Evolutionary conservation across 2,797 vertebrate genomes (phyloP).

Genomic region (Graptemys geographica): DNA sequence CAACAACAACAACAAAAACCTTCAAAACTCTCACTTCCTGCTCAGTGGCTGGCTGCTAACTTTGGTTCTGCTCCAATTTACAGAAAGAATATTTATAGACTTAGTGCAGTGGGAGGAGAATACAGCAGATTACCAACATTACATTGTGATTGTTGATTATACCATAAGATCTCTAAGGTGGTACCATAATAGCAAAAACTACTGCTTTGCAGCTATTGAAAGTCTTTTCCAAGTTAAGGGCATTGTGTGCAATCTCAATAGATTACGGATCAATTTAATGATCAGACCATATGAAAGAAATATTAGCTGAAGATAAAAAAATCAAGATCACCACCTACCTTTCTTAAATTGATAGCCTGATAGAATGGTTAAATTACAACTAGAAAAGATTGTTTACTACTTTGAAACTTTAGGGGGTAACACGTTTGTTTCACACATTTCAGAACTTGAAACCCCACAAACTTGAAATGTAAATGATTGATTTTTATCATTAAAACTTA

Average conservation of each 20-base stretch:
- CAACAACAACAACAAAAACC: too few species aligned
- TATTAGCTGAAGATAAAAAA: too few species aligned
- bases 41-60: accelerated
- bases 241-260: not conserved
- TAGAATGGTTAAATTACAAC: not conserved
- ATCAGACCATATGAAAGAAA: too few species aligned
- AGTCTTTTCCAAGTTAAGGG: not conserved
- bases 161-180: not conserved
- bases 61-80: not conserved
- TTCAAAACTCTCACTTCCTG: not conserved
- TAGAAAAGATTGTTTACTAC: accelerated
- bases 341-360: not conserved
- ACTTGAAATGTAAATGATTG: not conserved
- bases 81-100: not conserved
- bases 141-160: not conserved
- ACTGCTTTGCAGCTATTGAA: not conserved
- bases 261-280: too few species aligned
- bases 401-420: not conserved
- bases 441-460: accelerated
- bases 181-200: not conserved
- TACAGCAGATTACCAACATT: not conserved
- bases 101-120: accelerated
- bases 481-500: not conserved
- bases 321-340: too few species aligned
- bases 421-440: not conserved